These are phyloP conservation scores for Nomada hirtipes DNA, from an alignment of 2,888 invertebrate genomes.

Conservation along the genomic window DNA sequence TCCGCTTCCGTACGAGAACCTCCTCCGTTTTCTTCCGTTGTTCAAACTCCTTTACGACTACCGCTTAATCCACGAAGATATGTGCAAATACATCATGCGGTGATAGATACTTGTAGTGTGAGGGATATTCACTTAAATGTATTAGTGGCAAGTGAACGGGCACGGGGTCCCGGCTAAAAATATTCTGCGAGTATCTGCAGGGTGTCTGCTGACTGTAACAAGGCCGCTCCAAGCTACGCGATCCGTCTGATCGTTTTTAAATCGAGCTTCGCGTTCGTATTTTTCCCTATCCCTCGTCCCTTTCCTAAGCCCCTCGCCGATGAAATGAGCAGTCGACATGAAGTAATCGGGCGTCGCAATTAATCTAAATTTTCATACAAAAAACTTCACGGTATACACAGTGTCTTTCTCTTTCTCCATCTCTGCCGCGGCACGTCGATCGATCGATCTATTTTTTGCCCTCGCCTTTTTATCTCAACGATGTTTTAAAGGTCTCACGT, in stretches of 20 bases:
- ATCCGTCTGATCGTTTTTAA: slow-evolving; percentile 33
- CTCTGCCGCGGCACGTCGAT: background rate
- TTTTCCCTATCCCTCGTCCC: too few species aligned
- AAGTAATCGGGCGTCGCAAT: slow-evolving; percentile 29
- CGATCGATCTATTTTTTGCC: background rate
- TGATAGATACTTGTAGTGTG: slow-evolving; percentile 39
- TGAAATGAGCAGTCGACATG: slow-evolving; percentile 20
- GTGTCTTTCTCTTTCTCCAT: background rate
- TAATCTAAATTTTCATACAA: slow-evolving; percentile 38
- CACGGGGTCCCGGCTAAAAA: slow-evolving; percentile 29
- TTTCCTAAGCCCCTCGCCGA: too few species aligned
- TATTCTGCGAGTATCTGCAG: slow-evolving; percentile 26
- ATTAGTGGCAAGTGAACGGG: slow-evolving; percentile 42
- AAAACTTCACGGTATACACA: slow-evolving; percentile 22
- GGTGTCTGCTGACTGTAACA: slow-evolving; percentile 42
- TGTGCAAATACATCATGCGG: slow-evolving; percentile 51
- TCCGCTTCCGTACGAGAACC: background rate
- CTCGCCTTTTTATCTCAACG: background rate
- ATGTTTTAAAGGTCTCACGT: slow-evolving; percentile 25
- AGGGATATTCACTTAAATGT: slow-evolving; percentile 35
- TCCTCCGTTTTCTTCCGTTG: too few species aligned
- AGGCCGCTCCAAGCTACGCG: slow-evolving; percentile 53
- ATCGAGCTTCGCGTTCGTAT: background rate
- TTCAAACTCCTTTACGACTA: slow-evolving; percentile 23
- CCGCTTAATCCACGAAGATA: slow-evolving; percentile 46